These are phyloP conservation scores for Corvus hawaiiensis DNA, from an alignment of 2,113 vertebrate species.

Conservation along the genomic window DNA sequence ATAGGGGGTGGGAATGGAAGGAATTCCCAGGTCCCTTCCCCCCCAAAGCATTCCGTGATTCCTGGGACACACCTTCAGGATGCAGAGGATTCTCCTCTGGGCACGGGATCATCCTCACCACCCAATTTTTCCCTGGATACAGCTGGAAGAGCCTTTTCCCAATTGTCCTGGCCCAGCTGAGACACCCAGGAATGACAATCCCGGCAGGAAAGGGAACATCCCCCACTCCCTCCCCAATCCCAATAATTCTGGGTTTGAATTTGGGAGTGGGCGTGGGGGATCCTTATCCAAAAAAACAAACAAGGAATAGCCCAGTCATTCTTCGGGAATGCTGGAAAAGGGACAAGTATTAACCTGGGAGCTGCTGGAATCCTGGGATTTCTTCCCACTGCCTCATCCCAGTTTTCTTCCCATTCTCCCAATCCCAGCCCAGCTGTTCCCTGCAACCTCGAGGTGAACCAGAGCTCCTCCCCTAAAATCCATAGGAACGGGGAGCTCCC, in stretches of 20 bases:
- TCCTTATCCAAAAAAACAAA: neutral
- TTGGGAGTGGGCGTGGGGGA: no score
- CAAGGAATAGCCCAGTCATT: neutral
- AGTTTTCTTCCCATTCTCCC: neutral
- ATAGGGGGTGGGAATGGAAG: no score
- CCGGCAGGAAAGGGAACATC: neutral
- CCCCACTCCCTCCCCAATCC: neutral
- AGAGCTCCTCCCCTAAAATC: neutral
- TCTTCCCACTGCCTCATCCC: neutral
- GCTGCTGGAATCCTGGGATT: neutral
- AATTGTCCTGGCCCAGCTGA: neutral
- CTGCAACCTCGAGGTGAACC: neutral
- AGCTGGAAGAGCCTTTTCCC: neutral
- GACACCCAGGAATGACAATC: neutral
- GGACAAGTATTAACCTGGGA: no score
- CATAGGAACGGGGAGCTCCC: neutral
- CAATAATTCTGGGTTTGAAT: neutral
- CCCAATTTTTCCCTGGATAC: neutral
- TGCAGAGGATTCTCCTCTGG: neutral
- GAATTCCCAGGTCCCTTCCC: neutral
- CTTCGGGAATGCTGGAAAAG: neutral
- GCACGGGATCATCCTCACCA: neutral
- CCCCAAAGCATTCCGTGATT: neutral
- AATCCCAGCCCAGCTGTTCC: neutral
- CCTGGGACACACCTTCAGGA: fast-evolving